phyloP scores from a whole-genome alignment of 1,140 invertebrate genomes.

The Cydia amplana region DNA sequence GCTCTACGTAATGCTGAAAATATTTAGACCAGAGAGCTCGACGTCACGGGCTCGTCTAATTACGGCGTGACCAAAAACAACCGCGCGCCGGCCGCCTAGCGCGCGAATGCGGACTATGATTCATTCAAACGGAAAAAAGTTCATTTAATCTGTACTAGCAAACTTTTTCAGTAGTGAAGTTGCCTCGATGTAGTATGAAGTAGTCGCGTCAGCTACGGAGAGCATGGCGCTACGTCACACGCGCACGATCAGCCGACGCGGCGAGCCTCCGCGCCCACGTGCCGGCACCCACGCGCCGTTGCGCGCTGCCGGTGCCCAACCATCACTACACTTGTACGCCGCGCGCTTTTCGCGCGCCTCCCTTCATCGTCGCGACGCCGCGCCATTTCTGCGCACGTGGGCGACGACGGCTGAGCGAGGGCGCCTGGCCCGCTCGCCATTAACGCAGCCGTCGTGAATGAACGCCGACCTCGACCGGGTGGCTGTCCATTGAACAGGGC shows the following conservation, averaged over 20 bases:
- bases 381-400: conserved; percentile 77
- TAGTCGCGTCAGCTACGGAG: conserved; percentile 42
- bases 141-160: conserved; percentile 11
- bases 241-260: conserved; percentile 44
- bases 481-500: conserved; percentile 72
- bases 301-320: conserved; percentile 45
- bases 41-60: conserved; percentile 75
- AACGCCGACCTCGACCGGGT: conserved; percentile 74
- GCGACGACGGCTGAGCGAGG: conserved; percentile 63
- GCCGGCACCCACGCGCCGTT: conserved; percentile 45
- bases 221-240: conserved; percentile 43
- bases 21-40: conserved; percentile 56
- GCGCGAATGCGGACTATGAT: conserved; percentile 67
- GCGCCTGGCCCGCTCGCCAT: conserved; percentile 68
- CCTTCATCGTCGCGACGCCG: conserved; percentile 70
- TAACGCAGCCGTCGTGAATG: conserved; percentile 76
- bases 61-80: conserved; percentile 74
- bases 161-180: conserved; percentile 7
- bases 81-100: conserved; percentile 46
- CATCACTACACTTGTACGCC: conserved; percentile 64
- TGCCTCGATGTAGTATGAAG: conserved; percentile 36
- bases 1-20: conserved; percentile 62
- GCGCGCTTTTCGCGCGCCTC: conserved; percentile 72
- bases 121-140: conserved; percentile 68
- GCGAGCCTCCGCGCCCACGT: conserved; percentile 70